phyloP scores from a whole-genome alignment of 30 jellyfish, hydroid and myxozoan genomes.

The Aurelia sp. region DNA sequence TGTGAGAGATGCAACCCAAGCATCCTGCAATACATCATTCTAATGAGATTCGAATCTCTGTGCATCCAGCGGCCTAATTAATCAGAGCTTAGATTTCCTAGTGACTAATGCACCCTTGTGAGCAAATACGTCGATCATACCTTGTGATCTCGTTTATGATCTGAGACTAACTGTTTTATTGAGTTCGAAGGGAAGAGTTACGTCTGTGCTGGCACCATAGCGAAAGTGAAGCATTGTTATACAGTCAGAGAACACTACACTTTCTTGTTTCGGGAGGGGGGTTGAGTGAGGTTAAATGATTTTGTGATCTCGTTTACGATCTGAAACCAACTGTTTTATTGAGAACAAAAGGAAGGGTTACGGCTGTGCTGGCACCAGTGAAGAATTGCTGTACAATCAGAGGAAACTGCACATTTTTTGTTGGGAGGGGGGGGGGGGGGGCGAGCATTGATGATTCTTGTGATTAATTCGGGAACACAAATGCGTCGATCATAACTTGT shows the following conservation, averaged over 20 bases:
- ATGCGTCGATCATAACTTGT: too few relatives aligned
- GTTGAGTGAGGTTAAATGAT: too few relatives aligned
- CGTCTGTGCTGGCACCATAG: neutral
- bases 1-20: conserved; percentile 1
- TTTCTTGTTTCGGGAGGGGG: too few relatives aligned
- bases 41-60: conserved; percentile 58
- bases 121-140: conserved; percentile 6
- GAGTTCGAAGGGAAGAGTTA: conserved; percentile 51
- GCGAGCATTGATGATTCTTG: neutral
- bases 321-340: conserved; percentile 56
- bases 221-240: too few relatives aligned
- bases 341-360: too few relatives aligned
- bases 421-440: too few relatives aligned
- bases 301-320: conserved; percentile 36
- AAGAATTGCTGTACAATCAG: too few relatives aligned
- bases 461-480: too few relatives aligned
- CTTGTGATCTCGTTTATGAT: conserved; percentile 44
- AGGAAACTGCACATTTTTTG: too few relatives aligned
- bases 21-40: conserved; percentile 68
- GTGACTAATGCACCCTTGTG: neutral
- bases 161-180: conserved; percentile 58
- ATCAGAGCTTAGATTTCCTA: conserved; percentile 35
- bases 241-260: too few relatives aligned
- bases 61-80: conserved; percentile 41
- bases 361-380: conserved; percentile 1